phyloP scores from a whole-genome alignment of 2,797 vertebrate genomes.

The Brachymystax lenok region DNA sequence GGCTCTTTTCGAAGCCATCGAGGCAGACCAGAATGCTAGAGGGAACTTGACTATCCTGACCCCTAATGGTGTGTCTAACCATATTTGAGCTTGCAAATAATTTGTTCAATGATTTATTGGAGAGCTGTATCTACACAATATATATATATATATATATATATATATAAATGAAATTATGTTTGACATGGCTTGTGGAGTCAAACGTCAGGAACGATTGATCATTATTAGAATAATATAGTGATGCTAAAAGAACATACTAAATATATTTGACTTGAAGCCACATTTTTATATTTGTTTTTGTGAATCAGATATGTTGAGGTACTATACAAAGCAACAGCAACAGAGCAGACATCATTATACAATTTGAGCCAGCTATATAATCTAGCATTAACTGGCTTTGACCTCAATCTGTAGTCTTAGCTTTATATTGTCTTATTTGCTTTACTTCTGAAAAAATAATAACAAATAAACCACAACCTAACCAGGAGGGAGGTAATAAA shows the following conservation, averaged over 20 bases:
- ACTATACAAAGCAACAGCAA: neutral
- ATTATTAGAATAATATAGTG: neutral
- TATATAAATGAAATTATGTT: neutral
- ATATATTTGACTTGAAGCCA: neutral
- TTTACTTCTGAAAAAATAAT: neutral
- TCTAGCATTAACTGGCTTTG: neutral
- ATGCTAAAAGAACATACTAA: neutral
- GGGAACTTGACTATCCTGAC: conserved; percentile 89
- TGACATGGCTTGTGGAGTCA: neutral
- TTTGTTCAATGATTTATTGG: neutral
- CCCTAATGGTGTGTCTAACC: conserved; percentile 71
- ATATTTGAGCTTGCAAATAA: neutral
- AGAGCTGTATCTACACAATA: neutral
- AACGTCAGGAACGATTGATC: neutral
- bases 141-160: neutral
- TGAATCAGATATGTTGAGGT: neutral
- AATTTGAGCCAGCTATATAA: neutral
- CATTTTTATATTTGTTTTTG: neutral
- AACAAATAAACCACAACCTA: too few relatives aligned
- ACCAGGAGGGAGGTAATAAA: too few relatives aligned
- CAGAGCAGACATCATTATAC: neutral
- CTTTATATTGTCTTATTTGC: neutral
- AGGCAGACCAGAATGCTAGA: conserved; percentile 86
- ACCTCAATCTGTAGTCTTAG: neutral
- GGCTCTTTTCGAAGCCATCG: conserved; percentile 93